Base-by-base conservation (phyloP, 2,888 invertebrate species). In the Cerastis rubricosa region DNA sequence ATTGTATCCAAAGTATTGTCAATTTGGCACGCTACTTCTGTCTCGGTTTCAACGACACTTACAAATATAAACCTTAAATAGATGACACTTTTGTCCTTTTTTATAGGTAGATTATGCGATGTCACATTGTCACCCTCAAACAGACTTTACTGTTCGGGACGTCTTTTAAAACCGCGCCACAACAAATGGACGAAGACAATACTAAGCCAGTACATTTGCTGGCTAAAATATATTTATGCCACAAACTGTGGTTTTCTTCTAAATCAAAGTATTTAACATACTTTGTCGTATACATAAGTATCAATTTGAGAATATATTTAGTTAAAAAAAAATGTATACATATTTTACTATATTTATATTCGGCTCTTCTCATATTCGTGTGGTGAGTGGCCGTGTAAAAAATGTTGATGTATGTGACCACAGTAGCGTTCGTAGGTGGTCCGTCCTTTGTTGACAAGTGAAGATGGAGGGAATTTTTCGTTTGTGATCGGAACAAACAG, bases 111-210 rank as follows among this genome's bases (percentile, higher is more conserved):
- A 25, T 57, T n/a, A 25, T 9, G 57, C 57, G 1, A 25, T 35
- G 35, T 35, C 35, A 2, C n/a, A n/a, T n/a, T 57, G 25, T 29
- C 9, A 19, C 29, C 9, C 19, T 61, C 29, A 29, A 61, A 61
- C 29, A 19, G 9, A 11, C 14, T 54, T 51, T 59, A 19, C 61
- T 61, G 61, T 61, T 29, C 0, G 1, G 19, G 29, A 49, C 57
- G 14, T 17, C 25, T 12, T 57, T 66, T 40, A 11, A 51, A 72
- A 29, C 59, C 61, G 69, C 35, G 57, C 22, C 22, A 35, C 64
- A 79, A 65, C 65, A 59, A 35, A 83, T 76, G 75, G 45, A 75
- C 70, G 19, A 43, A 76, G 72, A 83, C 80, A 83, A 83, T 76
- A 83, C 71, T 73, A 76, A 83, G 64, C 54, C 71, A 72, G 79